Percentiles rank a stretch among this genome's conserved stretches.
Evolutionary conservation across 1,140 invertebrate genomes (phyloP).

Genomic region (Hesperophylax magnus): DNA sequence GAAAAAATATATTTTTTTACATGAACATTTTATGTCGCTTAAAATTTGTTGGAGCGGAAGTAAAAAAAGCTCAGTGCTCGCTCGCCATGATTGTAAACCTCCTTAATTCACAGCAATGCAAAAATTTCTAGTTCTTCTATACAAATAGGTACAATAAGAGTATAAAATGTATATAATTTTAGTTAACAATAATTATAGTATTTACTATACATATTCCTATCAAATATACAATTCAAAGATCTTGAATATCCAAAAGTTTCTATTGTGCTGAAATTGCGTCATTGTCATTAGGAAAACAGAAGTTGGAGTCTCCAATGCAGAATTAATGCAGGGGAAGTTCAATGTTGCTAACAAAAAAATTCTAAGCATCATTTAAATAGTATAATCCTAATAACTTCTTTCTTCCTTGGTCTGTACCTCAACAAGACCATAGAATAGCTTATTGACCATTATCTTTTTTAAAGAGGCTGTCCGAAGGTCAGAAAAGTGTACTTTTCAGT

Average conservation of each 20-base stretch:
- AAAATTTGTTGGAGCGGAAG: too few relatives aligned
- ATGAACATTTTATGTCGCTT: too few relatives aligned
- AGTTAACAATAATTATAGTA: not conserved
- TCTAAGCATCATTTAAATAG: not conserved
- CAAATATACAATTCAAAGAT: not conserved
- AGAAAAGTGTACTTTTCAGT: too few relatives aligned
- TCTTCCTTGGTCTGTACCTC: not conserved
- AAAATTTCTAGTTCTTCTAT: constrained; percentile 10
- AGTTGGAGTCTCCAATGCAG: not conserved
- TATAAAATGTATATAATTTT: constrained; percentile 24
- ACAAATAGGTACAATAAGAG: constrained; percentile 32
- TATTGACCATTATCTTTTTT: not conserved
- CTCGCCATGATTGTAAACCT: too few relatives aligned
- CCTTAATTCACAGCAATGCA: constrained; percentile 13
- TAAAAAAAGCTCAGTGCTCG: too few relatives aligned
- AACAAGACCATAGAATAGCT: not conserved
- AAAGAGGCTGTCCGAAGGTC: too few relatives aligned
- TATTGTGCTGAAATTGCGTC: not conserved
- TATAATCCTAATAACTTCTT: not conserved
- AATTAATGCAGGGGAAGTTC: not conserved
- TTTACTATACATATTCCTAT: constrained; percentile 2
- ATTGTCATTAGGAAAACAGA: constrained; percentile 11
- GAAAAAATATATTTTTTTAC: too few relatives aligned
- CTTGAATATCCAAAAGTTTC: constrained; percentile 7
- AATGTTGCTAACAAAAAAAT: not conserved